Base-by-base conservation (phyloP, 2,797 vertebrate genomes). In the Notoglanidium macrostoma region DNA sequence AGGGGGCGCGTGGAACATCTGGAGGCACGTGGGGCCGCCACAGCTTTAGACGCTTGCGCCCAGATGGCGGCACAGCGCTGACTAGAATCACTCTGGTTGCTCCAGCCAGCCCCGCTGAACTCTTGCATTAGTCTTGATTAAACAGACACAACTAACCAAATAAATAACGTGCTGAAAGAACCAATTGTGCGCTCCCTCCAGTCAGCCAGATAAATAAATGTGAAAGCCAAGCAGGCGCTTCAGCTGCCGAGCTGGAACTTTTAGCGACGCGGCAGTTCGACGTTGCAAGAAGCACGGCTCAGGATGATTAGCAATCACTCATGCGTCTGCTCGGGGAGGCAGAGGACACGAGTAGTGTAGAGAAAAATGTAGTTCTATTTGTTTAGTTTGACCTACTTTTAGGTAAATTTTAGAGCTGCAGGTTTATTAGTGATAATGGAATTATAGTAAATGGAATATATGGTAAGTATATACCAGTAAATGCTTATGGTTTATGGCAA, bases 51-150 rank as follows among this genome's bases (percentile, higher is more conserved):
- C 93, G 93, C 95, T 91, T 94, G 93, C 92, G 94, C 94, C 95
- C 96, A 96, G 95, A 96, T 96, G 96, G 96, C 95, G 93, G 94
- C 95, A 95, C 95, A 96, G 96, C 94, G 92, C 93, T 92, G 89
- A 93, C 92, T 94, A 94, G 94, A 95, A 96, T 94, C 91, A 90
- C 94, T 95, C 94, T 95, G 93, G 94, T 95, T 92, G 92, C 94
- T 94, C 95, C 92, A 93, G 86, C 93, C 94, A 85, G 81, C 83
- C 89, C 88, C 65, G 86, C 89, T 90, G 89, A 90, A 90, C 86
- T 88, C 80, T 57, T 72, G 90, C 91, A 94, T 95, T 93, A 94
- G 92, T 95, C 92, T 95, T 94, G 91, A 95, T 94, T 94, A 94
- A 93, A 94, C 89, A 94, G 91, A 93, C 81, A 32, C 89, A 93